These are phyloP conservation scores for Dysmachus trigonus DNA, from an alignment of 2,888 invertebrate species.

Conservation along the genomic window DNA sequence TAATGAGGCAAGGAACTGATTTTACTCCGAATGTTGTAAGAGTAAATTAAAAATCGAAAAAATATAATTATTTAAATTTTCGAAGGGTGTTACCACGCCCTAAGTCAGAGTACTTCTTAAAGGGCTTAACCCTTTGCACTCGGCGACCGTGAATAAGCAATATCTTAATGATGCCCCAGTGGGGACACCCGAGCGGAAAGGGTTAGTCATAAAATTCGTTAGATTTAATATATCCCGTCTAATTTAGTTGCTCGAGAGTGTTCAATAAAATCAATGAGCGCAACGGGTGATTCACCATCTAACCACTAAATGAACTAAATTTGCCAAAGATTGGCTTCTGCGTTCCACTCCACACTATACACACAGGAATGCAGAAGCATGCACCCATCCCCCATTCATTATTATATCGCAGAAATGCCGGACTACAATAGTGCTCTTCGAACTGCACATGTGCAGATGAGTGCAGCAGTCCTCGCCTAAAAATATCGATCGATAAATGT, in stretches of 20 bases:
- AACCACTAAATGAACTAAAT: background rate
- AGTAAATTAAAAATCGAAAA: too few relatives aligned
- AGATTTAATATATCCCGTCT: background rate
- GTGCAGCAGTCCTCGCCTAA: background rate
- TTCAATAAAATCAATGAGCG: background rate
- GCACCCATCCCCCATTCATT: background rate
- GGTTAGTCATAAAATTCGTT: background rate
- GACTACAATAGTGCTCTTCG: background rate
- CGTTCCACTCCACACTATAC: background rate
- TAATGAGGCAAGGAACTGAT: too few relatives aligned
- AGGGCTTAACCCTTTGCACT: too few relatives aligned
- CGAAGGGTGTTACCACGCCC: background rate
- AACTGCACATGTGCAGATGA: constrained; percentile 28
- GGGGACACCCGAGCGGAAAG: too few relatives aligned
- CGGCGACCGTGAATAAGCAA: too few relatives aligned
- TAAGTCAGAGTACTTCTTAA: background rate
- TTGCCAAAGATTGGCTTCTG: background rate
- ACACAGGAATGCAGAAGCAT: background rate
- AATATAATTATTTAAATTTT: background rate
- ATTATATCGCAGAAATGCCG: background rate
- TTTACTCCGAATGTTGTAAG: too few relatives aligned
- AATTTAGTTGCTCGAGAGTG: background rate
- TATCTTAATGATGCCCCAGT: too few relatives aligned
- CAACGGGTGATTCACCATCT: background rate
- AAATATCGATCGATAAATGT: background rate